phyloP scores from a whole-genome alignment of 2,888 invertebrate species.

The Allacma fusca region DNA sequence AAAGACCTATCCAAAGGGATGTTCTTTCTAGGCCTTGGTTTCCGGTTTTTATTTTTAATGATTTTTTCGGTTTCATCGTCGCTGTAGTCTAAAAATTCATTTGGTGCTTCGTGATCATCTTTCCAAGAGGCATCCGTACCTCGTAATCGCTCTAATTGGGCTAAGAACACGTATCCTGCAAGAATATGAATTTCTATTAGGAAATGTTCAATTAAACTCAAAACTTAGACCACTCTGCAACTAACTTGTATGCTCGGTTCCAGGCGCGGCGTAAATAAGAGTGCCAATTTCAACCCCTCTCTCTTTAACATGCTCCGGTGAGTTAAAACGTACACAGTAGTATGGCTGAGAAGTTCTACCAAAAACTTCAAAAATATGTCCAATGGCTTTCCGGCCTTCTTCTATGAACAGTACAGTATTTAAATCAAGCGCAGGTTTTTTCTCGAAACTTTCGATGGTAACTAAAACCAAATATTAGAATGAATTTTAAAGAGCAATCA shows the following conservation, averaged over 20 bases:
- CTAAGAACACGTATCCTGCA: constrained; percentile 53
- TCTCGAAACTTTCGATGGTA: constrained; percentile 76
- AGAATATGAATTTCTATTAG: constrained; percentile 3
- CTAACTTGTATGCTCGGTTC: constrained; percentile 72
- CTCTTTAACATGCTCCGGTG: constrained; percentile 75
- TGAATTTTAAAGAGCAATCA: no score
- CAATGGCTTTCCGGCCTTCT: constrained; percentile 77
- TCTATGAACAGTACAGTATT: constrained; percentile 88
- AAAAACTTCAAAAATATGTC: constrained; percentile 89
- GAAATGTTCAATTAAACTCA: background rate
- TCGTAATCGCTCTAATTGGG: constrained; percentile 66
- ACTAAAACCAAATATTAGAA: constrained; percentile 70
- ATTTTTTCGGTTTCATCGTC: constrained; percentile 85
- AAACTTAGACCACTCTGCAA: background rate
- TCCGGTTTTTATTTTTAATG: constrained; percentile 57
- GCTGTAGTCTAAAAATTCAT: constrained; percentile 78
- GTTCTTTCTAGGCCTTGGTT: background rate
- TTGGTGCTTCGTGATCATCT: constrained; percentile 81
- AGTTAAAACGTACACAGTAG: constrained; percentile 92
- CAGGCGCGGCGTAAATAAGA: constrained; percentile 84
- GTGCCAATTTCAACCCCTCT: constrained; percentile 74
- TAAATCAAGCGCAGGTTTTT: constrained; percentile 80
- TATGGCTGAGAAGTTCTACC: constrained; percentile 85
- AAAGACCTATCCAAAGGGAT: constrained; percentile 13
- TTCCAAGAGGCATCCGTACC: constrained; percentile 91